Percentiles rank a stretch among this genome's conserved stretches.
Conservation (phyloP, 2,113 vertebrate species). For the Laticauda colubrina region DNA sequence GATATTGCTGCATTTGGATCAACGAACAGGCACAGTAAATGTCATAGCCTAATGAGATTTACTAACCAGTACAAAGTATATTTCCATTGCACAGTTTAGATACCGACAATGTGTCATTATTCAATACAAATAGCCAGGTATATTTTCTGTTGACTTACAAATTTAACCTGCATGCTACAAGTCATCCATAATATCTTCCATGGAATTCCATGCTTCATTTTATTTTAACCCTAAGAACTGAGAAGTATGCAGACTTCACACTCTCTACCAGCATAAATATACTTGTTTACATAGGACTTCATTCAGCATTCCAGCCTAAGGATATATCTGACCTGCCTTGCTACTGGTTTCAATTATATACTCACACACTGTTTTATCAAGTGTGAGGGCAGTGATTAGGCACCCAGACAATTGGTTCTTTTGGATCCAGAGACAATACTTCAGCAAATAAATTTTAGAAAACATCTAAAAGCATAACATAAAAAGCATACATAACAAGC, state of each 20-base stretch:
- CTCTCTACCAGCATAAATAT: not conserved
- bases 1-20: not conserved
- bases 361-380: not conserved
- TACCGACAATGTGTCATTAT: not conserved
- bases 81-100: not conserved
- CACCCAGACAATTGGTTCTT: not conserved
- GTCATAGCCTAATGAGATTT: not conserved
- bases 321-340: not conserved
- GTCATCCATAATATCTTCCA: not conserved
- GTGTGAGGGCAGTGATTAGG: not conserved
- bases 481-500: not conserved
- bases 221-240: not conserved
- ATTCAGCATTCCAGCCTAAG: not conserved
- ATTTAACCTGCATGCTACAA: not conserved
- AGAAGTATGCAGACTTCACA: not conserved
- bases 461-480: not conserved
- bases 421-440: not conserved
- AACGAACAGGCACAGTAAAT: not conserved
- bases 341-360: not conserved
- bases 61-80: not conserved
- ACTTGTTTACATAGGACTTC: not conserved
- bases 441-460: not conserved
- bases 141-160: not conserved
- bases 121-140: not conserved
- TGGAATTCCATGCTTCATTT: not conserved